Evolutionary conservation across 1,140 invertebrate genomes (phyloP), one percentile per base, ranked within the genome.

Genomic region (Nilaparvata lugens): DNA sequence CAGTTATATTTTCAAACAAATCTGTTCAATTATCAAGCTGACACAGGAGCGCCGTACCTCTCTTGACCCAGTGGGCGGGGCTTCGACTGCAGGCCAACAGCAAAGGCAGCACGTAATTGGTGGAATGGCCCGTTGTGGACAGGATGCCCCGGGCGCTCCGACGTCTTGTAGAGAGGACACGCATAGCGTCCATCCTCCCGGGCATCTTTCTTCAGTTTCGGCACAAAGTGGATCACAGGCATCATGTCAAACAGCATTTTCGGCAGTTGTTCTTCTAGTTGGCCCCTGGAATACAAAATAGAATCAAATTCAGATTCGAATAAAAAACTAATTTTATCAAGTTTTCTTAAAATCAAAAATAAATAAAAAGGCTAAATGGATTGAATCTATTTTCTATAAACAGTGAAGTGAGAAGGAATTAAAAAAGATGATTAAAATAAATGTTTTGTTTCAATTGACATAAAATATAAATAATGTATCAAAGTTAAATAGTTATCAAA

Each of bases 41-140:
- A 71, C 91, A 89, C 3, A 95, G 75, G 21, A 93, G 75, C 0
- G 92, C 92, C 2, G 91, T 85, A 64, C 92, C 93, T 55, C 92
- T 75, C 74, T 90, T 89, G 2, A 94, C 86, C 93, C 93, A 95
- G 73, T 95, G 91, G 24, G 81, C 76, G 2, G 85, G 71, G 7
- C 82, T 79, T 62, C 81, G 70, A 60, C 83, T 71, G 0, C 89
- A 89, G 16, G 87, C 83, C 19, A 95, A 72, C 53, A 86, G 78
- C 64, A 95, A 80, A 1, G 86, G 84, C 45, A 94, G 73, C 0
- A 95, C 88, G 75, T 89, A 95, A 76, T 95, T 95, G 0, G 92
- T 93, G 0, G 91, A 94, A 74, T 95, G 92, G 0, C 93, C 92
- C 0, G 91, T 94, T 0, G 91, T 95, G 48, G 90, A 91, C 11